A percentile compares a stretch with the other conserved stretches of the same genome.
These are phyloP conservation scores for Drosophila rufa DNA, from an alignment of 1,140 invertebrate genomes.

Conservation along the genomic window DNA sequence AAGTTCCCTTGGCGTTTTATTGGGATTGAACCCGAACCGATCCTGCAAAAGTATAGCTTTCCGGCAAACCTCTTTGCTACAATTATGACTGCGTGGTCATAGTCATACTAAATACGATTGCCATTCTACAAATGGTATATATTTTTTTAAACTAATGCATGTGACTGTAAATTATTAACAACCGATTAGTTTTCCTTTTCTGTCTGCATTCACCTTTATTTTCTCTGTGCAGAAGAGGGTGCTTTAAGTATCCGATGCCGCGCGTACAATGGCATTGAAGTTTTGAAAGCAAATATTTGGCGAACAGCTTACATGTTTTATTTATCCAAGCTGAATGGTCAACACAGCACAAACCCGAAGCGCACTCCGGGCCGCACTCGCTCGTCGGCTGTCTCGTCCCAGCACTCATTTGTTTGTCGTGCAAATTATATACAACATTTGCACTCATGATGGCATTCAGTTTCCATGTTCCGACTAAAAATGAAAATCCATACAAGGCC, in stretches of 20 bases:
- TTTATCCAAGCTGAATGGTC: slow-evolving; percentile 74
- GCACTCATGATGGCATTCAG: slow-evolving; percentile 41
- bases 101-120: no score
- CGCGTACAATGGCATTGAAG: slow-evolving; percentile 62
- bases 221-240: background rate
- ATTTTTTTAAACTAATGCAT: no score
- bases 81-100: no score
- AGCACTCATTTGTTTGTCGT: slow-evolving; percentile 57
- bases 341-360: slow-evolving; percentile 50
- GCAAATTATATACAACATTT: slow-evolving; percentile 69
- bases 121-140: no score
- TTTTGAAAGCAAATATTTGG: slow-evolving; percentile 66
- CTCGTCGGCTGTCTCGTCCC: background rate
- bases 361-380: slow-evolving; percentile 16
- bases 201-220: background rate
- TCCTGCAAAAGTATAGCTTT: no score
- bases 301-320: slow-evolving; percentile 78
- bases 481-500: slow-evolving; percentile 35
- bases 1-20: no score
- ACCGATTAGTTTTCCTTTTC: no score
- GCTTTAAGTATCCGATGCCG: slow-evolving; percentile 54
- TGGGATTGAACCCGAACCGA: no score
- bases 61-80: no score
- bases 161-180: no score
- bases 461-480: slow-evolving; percentile 53